Percentiles rank a stretch among this genome's conserved stretches.
phyloP scores from a whole-genome alignment of 2,797 vertebrate species.

The Galagoides demidoff region DNA sequence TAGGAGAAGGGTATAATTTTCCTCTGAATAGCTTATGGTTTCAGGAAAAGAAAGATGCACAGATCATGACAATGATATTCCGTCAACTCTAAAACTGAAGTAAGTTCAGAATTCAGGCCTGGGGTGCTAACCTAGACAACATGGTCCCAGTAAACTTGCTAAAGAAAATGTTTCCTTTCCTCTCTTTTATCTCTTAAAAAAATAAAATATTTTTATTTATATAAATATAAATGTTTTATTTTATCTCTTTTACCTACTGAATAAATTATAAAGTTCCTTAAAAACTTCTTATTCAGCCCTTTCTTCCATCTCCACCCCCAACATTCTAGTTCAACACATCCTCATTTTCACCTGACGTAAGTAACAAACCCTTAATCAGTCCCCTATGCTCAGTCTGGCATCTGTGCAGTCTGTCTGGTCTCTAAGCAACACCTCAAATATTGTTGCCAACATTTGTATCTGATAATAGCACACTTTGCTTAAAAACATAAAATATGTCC shows the following conservation, averaged over 20 bases:
- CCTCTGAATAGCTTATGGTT: not conserved
- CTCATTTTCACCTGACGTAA: not conserved
- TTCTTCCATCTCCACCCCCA: not conserved
- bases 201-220: too few relatives aligned
- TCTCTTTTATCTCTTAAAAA: not conserved
- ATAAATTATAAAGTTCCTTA: not conserved
- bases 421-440: not conserved
- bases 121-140: not conserved
- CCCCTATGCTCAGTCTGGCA: not conserved
- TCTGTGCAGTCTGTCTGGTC: not conserved
- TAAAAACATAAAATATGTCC: not conserved
- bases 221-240: not conserved
- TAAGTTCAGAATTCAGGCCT: not conserved
- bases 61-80: not conserved
- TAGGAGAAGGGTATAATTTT: not conserved
- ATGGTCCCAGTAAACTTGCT: not conserved
- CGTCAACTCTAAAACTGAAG: not conserved
- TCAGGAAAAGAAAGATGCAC: not conserved
- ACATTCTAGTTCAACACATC: not conserved
- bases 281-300: not conserved
- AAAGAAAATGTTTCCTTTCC: not conserved
- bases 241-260: not conserved
- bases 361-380: not conserved
- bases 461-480: not conserved
- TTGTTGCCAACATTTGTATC: constrained; percentile 27